These are phyloP conservation scores for Pyrrhia umbra DNA, from an alignment of 2,888 invertebrate species.

Conservation along the genomic window DNA sequence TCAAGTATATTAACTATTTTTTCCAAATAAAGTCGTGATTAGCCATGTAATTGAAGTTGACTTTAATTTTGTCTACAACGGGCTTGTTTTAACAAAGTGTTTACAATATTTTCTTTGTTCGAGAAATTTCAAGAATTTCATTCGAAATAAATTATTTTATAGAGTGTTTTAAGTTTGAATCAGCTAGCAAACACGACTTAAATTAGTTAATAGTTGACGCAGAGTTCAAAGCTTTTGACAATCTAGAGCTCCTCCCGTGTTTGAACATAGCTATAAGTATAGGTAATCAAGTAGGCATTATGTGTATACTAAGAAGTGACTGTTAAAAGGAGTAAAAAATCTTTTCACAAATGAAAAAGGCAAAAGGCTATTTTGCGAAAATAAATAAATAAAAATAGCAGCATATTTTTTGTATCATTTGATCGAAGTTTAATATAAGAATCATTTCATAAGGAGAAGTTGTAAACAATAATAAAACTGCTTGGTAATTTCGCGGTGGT, in stretches of 20 bases:
- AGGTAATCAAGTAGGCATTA: conserved; percentile 1
- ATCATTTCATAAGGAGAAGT: no score
- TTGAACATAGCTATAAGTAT: conserved; percentile 35
- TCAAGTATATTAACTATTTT: conserved; percentile 35
- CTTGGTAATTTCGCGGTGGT: no score
- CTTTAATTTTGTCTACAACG: conserved; percentile 52
- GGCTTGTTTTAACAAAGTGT: conserved; percentile 44
- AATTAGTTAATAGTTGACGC: conserved; percentile 47
- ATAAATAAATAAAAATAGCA: no score
- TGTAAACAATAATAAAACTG: no score
- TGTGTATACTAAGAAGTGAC: neutral
- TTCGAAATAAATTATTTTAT: conserved; percentile 38
- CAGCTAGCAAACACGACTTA: conserved; percentile 46
- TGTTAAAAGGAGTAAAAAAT: no score
- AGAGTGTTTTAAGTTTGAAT: conserved; percentile 36
- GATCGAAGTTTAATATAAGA: no score
- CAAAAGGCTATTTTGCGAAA: no score
- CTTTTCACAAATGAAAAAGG: no score
- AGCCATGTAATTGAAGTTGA: conserved; percentile 52
- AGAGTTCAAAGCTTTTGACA: conserved; percentile 46
- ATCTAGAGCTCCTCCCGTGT: conserved; percentile 47
- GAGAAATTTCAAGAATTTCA: conserved; percentile 46
- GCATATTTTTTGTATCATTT: no score
- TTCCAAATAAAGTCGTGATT: conserved; percentile 45
- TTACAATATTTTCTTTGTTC: conserved; percentile 49